phyloP scores from a whole-genome alignment of 2,113 vertebrate genomes.

The Scomber colias region DNA sequence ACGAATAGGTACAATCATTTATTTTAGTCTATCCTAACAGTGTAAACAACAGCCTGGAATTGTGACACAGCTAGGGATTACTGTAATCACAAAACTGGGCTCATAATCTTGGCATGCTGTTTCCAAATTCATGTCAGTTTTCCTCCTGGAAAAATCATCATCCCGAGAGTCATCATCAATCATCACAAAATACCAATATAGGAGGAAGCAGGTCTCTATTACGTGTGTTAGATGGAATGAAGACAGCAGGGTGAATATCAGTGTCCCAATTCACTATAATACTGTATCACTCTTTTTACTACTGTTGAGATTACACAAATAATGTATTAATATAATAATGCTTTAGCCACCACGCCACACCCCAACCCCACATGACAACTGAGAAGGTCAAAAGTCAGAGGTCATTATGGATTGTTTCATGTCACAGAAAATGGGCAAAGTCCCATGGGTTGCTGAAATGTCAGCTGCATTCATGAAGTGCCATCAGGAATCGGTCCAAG shows the following conservation, averaged over 20 bases:
- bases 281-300: background rate
- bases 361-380: slow-evolving; percentile 30
- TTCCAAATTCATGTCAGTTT: background rate
- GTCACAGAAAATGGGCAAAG: slow-evolving; percentile 33
- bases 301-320: background rate
- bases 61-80: too few species aligned
- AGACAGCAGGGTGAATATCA: background rate
- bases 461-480: slow-evolving; percentile 45
- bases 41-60: too few species aligned
- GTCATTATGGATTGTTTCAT: slow-evolving; percentile 56
- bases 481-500: slow-evolving; percentile 13
- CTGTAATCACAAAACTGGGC: background rate
- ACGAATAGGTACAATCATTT: too few species aligned
- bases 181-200: background rate
- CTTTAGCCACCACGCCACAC: background rate
- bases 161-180: too few species aligned
- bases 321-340: background rate
- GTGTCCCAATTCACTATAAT: background rate
- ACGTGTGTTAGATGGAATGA: background rate
- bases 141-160: too few species aligned
- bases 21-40: too few species aligned
- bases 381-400: slow-evolving; percentile 58
- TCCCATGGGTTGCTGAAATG: slow-evolving; percentile 53
- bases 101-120: background rate
- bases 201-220: background rate